Conservation (phyloP, 1,140 invertebrate genomes). For the Drosophila aff. region DNA sequence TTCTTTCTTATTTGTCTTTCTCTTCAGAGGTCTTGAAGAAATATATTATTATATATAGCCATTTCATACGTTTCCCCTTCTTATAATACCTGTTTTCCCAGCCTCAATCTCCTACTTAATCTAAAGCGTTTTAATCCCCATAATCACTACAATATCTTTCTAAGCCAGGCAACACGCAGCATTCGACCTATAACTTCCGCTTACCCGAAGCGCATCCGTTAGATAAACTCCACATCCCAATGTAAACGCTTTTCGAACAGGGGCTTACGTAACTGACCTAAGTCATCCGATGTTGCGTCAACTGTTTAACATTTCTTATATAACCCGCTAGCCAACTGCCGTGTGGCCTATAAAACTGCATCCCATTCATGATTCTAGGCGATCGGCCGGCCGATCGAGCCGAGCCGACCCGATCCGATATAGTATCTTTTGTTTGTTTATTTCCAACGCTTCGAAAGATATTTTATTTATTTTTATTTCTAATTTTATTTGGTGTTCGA, state of each 20-base stretch:
- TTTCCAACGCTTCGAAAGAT: conserved; percentile 35
- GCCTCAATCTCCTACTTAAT: background rate
- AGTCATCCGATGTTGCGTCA: conserved; percentile 53
- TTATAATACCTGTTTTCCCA: background rate
- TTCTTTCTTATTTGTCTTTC: background rate
- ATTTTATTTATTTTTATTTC: conserved; percentile 50
- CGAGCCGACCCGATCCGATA: conserved; percentile 24
- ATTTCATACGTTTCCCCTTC: background rate
- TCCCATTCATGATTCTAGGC: conserved; percentile 77
- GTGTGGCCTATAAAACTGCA: conserved; percentile 32
- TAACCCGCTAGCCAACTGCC: conserved; percentile 44
- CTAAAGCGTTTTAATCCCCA: background rate
- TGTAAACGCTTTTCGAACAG: conserved; percentile 21
- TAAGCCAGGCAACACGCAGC: conserved; percentile 2
- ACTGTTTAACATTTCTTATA: conserved; percentile 60
- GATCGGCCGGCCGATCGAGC: conserved; percentile 26
- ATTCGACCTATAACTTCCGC: conserved; percentile 29
- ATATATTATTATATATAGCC: background rate
- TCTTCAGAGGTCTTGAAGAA: background rate
- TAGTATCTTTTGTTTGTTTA: conserved; percentile 60
- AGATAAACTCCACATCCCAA: conserved; percentile 37
- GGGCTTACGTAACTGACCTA: conserved; percentile 75
- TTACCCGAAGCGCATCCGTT: conserved; percentile 38
- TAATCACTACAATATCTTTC: conserved; percentile 3
- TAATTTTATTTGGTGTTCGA: conserved; percentile 46